Base-by-base conservation (phyloP, 2,797 vertebrate species). In the Poecilia picta region DNA sequence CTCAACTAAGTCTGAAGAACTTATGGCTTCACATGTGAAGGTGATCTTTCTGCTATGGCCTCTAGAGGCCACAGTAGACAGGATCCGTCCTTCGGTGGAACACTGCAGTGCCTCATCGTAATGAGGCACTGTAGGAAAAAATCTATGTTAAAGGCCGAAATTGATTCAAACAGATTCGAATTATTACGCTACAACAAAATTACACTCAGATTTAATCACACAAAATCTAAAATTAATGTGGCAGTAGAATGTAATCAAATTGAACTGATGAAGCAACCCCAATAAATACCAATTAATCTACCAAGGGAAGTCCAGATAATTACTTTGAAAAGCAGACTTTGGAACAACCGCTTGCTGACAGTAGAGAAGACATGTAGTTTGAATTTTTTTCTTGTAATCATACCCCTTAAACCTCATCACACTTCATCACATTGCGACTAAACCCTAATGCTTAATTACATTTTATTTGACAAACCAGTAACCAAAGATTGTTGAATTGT, bases 21-120 rank as follows among this genome's bases (percentile, higher is more conserved):
- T 90, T 87, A 76, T 91, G 76, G 85, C 82, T 89, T 86, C 84
- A 78, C 90, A 87, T 83, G 88, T 92, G 92, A 93, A 94, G 95
- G 95, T 94, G 91, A 87, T 83, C 91, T 94, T 83, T 86, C 79
- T 76, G 85, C 83, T 75, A 71, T 81, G 74, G 75, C 78, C 92
- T 83, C 81, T 0, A 8, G 91, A 90, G 93, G 93, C 75, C 76
- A 46, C 55, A 41, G 23, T 39, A 75, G 43, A 85, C 75, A 4
- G 78, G 57, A 23, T 62, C 49, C 13, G 72, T 82, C 84, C 89
- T 93, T 79, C 57, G n/a, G 8, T 80, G 74, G 74, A 87, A 79
- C 80, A 86, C 78, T 85, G 79, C 80, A 83, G 80, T 31, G 79
- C 82, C n/a, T n/a, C n/a, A n/a, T n/a, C n/a, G n/a, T n/a, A 75